Conservation (phyloP, 2,113 vertebrate species). For the Peromyscus polionotus region DNA sequence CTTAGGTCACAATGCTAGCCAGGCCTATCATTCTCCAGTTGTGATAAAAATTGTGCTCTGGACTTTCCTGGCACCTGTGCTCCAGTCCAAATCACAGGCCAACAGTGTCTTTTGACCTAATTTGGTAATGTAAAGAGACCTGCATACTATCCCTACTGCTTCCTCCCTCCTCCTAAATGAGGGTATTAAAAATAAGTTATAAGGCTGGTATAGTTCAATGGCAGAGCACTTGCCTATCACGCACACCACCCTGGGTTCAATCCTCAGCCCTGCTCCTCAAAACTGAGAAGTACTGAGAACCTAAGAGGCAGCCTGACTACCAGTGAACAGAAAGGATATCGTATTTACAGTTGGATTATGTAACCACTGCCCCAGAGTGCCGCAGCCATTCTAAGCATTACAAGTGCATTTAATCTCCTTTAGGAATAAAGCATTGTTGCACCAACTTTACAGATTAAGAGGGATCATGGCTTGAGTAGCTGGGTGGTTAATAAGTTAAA, state of each 20-base stretch:
- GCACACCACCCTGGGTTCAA: no score
- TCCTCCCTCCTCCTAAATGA: background rate
- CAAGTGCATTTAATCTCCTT: background rate
- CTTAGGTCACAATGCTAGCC: background rate
- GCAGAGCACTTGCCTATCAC: background rate
- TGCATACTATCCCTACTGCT: background rate
- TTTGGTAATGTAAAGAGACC: background rate
- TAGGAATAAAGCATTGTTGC: background rate
- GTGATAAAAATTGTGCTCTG: background rate
- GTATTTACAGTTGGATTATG: background rate
- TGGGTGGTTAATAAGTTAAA: background rate
- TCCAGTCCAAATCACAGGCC: background rate
- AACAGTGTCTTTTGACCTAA: background rate
- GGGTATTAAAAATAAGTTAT: background rate
- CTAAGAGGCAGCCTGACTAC: background rate
- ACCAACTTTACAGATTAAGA: background rate
- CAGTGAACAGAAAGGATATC: background rate
- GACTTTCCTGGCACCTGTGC: background rate
- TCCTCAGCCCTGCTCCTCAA: background rate
- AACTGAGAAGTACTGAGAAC: background rate
- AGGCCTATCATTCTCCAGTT: background rate
- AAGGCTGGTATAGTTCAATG: background rate
- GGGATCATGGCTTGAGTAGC: background rate
- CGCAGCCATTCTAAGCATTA: background rate
- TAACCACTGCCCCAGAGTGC: background rate